Evolutionary conservation across 2,113 vertebrate genomes (phyloP), one percentile per base, ranked within the genome.

Genomic region (Phasianus colchicus): DNA sequence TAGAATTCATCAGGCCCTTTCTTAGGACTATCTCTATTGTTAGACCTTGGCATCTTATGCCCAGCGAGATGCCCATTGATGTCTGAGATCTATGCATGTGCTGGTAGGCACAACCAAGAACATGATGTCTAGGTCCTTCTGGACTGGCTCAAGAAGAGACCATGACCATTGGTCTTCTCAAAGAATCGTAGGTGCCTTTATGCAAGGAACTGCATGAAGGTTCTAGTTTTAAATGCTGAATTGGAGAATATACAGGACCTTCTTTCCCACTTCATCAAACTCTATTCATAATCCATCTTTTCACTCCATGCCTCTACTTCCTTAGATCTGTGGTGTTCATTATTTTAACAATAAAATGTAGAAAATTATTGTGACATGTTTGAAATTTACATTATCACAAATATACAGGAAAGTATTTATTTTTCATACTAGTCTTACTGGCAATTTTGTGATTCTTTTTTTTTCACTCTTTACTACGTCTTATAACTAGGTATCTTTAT

Each of bases 91-190:
- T 65, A 5, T 15, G 36, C 30, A n/a, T 52, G 36, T 19, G 29
- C 21, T 92, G 19, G 43, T 45, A 50, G 21, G 42, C 74, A 32
- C 81, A 81, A 84, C 21, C 76, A 42, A 90, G 20, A 92, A 90
- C n/a, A 5, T 27, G 55, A 67, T 36, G 11, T 25, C 22, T 58
- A 55, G 21, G 9, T 67, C 50, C 10, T 88, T 64, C 70, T 60
- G 52, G 25, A 30, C 45, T 71, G 42, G 83, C 19, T 8, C 13
- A 38, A 54, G 22, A 83, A 8, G 8, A 71, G 21, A 20, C 6
- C 6, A 58, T 21, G 30, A 54, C 3, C 32, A 24, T 36, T 61
- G 18, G 27, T 66, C 72, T 22, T 66, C 60, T 55, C 38, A 60
- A 70, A 63, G 73, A 80, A 45, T 10, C 5, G 4, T 25, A 14